A percentile compares a stretch with the other conserved stretches of the same genome.
Evolutionary conservation across 2,888 invertebrate species (phyloP).

Genomic region (Synergus gifuensis): DNA sequence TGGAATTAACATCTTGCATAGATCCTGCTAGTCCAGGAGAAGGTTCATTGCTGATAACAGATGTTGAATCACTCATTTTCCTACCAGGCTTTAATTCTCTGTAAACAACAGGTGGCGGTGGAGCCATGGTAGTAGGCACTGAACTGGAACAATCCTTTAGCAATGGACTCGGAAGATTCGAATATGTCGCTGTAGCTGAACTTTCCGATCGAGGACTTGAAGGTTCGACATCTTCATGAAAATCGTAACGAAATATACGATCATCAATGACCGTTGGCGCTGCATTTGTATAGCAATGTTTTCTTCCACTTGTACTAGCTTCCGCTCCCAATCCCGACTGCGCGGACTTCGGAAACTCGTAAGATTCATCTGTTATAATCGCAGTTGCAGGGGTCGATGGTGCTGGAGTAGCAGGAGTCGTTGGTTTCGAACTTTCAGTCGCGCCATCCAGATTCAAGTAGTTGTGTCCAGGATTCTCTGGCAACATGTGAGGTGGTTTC

Average conservation of each 20-base stretch:
- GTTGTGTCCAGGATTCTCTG: conserved; percentile 77
- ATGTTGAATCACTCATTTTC: conserved; percentile 73
- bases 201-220: conserved; percentile 78
- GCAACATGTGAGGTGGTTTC: conserved; percentile 82
- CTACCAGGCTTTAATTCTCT: conserved; percentile 82
- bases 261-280: conserved; percentile 80
- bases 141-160: conserved; percentile 70
- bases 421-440: conserved; percentile 74
- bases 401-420: conserved; percentile 72
- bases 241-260: conserved; percentile 81
- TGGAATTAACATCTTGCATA: conserved; percentile 68
- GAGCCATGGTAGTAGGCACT: conserved; percentile 75
- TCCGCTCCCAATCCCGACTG: conserved; percentile 73
- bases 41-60: conserved; percentile 76
- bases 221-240: conserved; percentile 73
- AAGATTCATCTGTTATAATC: conserved; percentile 80
- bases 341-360: conserved; percentile 86
- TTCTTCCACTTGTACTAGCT: conserved; percentile 65
- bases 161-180: conserved; percentile 81
- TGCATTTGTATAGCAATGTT: conserved; percentile 83
- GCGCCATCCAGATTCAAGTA: conserved; percentile 78
- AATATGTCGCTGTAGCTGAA: conserved; percentile 80
- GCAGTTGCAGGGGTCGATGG: conserved; percentile 69
- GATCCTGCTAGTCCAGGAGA: conserved; percentile 72
- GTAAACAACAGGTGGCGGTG: conserved; percentile 81